Conservation (phyloP, 92 coral and sea anemone species). For the Heliopora coerulea region DNA sequence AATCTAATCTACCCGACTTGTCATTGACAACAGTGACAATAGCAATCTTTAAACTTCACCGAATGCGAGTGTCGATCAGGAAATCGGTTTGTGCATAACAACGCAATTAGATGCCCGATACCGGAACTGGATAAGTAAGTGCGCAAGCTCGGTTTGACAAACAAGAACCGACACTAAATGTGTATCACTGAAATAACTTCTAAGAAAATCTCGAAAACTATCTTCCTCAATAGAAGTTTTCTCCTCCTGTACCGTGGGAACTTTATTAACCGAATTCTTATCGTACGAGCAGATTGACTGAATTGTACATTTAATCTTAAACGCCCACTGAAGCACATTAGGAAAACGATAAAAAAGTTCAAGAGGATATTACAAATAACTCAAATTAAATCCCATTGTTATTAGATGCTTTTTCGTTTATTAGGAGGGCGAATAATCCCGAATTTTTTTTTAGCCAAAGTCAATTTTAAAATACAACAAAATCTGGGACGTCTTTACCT, state of each 20-base stretch:
- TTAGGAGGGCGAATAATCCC: too few species aligned
- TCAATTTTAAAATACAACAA: not conserved
- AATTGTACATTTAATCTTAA: not conserved
- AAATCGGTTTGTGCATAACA: constrained; percentile 3
- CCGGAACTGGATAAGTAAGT: constrained; percentile 13
- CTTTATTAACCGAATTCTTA: not conserved
- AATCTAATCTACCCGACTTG: constrained; percentile 31
- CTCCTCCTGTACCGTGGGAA: constrained; percentile 2
- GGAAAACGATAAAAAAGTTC: not conserved
- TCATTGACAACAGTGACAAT: constrained; percentile 31
- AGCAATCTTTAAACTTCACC: constrained; percentile 5
- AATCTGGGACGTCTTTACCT: not conserved
- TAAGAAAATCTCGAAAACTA: not conserved
- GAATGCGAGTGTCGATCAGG: constrained; percentile 26
- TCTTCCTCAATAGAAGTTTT: not conserved
- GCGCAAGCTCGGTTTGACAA: not conserved
- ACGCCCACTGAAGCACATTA: not conserved
- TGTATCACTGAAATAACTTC: not conserved
- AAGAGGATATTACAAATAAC: too few species aligned
- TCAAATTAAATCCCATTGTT: not conserved
- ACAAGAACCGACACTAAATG: not conserved
- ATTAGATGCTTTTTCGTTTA: not conserved
- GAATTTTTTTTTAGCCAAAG: too few species aligned
- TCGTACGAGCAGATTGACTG: not conserved
- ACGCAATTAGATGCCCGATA: not conserved